A percentile compares a stretch with the other conserved stretches of the same genome.
Conservation (phyloP, 2,797 vertebrate genomes). For the Cercopithecus mitis region DNA sequence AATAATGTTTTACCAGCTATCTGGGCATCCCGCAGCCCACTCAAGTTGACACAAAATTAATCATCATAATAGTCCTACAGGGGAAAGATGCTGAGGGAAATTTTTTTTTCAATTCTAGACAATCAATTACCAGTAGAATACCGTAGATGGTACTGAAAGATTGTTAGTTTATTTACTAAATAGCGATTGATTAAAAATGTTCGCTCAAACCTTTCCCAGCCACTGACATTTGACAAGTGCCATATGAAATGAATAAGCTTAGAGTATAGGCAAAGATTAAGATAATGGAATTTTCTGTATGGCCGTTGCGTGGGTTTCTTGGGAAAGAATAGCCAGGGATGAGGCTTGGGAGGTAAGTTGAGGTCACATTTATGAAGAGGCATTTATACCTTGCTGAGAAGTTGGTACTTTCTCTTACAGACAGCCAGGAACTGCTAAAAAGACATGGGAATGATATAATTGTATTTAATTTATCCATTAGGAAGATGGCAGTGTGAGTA, state of each 20-base stretch:
- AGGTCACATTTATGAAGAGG: neutral
- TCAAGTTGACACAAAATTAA: neutral
- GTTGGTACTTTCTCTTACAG: neutral
- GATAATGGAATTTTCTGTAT: neutral
- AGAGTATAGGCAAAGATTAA: neutral
- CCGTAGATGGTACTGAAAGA: neutral
- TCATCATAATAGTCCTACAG: neutral
- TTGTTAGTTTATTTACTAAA: neutral
- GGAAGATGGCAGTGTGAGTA: neutral
- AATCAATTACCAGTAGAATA: neutral
- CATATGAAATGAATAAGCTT: neutral
- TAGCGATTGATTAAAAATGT: slow-evolving; percentile 4
- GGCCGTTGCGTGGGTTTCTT: neutral
- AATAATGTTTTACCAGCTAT: neutral
- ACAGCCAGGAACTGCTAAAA: neutral
- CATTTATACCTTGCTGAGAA: neutral
- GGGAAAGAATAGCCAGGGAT: neutral
- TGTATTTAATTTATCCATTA: neutral
- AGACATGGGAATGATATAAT: neutral
- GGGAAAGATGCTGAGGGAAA: neutral
- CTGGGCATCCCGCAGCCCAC: neutral
- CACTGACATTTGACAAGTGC: neutral
- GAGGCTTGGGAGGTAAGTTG: neutral
- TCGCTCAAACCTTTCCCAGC: neutral
- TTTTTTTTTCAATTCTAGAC: neutral